phyloP scores from a whole-genome alignment of 1,140 invertebrate species.

The Aplysia californica region DNA sequence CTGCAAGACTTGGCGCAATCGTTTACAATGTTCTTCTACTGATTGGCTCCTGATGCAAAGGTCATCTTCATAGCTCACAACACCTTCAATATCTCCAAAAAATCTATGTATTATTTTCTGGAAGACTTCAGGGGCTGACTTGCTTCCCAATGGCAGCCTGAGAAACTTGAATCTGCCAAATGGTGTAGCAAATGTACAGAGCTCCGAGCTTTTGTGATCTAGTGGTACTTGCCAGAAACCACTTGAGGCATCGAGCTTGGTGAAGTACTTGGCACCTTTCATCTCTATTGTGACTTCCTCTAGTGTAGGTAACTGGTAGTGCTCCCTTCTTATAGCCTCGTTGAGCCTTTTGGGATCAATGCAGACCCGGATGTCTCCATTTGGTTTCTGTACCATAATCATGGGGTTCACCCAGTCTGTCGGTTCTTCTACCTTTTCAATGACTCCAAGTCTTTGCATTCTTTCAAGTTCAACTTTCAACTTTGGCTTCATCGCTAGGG shows the following conservation, averaged over 20 bases:
- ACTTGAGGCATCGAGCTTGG: conserved; percentile 27
- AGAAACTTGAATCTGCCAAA: conserved; percentile 60
- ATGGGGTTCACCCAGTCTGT: conserved; percentile 45
- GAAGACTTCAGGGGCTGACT: conserved; percentile 47
- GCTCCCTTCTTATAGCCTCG: conserved; percentile 61
- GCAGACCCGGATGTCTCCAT: conserved; percentile 67
- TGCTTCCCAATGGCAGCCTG: conserved; percentile 60
- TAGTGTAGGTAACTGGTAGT: conserved; percentile 33
- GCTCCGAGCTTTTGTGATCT: conserved; percentile 45
- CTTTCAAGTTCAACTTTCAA: conserved; percentile 40
- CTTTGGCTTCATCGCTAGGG: conserved; percentile 13
- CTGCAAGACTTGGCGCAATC: conserved; percentile 57
- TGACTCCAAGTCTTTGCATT: conserved; percentile 32
- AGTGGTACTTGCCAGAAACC: conserved; percentile 66
- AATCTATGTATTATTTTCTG: conserved; percentile 53
- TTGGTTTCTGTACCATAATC: conserved; percentile 33
- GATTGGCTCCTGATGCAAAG: conserved; percentile 52
- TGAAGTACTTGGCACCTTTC: conserved; percentile 29
- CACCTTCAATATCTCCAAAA: conserved; percentile 60
- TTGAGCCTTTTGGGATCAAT: conserved; percentile 71
- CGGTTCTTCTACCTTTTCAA: conserved; percentile 36
- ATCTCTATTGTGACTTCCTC: conserved; percentile 34
- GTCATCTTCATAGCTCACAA: no score
- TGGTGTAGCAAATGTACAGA: conserved; percentile 55
- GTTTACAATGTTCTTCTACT: conserved; percentile 54